Evolutionary conservation across 2,797 vertebrate genomes (phyloP).

Genomic region (Picus viridis): DNA sequence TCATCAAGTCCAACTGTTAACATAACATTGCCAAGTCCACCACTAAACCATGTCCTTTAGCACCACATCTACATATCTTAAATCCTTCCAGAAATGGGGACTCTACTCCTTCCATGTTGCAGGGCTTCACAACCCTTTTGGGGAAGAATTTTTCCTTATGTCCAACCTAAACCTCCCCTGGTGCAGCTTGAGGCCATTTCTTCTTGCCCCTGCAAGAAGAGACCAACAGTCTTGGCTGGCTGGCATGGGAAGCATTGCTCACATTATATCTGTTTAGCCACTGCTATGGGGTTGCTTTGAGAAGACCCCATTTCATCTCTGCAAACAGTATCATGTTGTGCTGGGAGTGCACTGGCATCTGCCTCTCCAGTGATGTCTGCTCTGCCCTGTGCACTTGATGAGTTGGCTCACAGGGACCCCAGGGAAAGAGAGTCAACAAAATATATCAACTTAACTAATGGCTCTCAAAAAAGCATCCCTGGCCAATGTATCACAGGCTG

Average conservation of each 20-base stretch:
- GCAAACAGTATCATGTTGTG: rapidly evolving
- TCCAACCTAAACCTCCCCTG: no score
- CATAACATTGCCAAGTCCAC: no score
- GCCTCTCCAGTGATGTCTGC: background rate
- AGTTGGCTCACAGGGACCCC: background rate
- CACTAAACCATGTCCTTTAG: no score
- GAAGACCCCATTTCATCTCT: background rate
- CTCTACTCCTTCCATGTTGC: no score
- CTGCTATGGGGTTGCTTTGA: background rate
- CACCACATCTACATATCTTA: no score
- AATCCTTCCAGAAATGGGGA: no score
- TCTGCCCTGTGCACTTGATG: background rate
- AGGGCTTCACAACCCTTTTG: no score
- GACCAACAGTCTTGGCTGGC: no score
- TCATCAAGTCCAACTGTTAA: no score
- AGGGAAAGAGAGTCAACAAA: background rate
- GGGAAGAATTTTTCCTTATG: no score
- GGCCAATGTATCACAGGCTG: background rate
- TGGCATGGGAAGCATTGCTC: background rate
- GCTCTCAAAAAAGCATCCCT: background rate
- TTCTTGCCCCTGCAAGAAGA: no score
- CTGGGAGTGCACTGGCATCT: rapidly evolving
- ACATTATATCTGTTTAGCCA: rapidly evolving
- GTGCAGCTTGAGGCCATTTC: no score
- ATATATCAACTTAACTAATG: slow-evolving; percentile 1